Conservation (phyloP, 2,113 vertebrate genomes). For the Beaufortia kweichowensis region DNA sequence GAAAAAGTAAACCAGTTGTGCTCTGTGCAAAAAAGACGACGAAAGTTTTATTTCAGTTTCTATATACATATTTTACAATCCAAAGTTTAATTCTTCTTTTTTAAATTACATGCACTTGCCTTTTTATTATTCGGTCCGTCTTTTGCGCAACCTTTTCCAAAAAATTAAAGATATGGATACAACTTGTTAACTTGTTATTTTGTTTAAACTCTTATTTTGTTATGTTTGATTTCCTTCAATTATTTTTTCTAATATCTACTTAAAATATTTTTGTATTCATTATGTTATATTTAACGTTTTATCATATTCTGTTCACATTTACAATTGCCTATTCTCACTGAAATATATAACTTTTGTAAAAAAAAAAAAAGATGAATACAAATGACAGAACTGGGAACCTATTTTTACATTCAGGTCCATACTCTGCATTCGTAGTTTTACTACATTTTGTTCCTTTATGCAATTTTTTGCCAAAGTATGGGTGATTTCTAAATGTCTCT, state of each 20-base stretch:
- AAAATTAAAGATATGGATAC: too few relatives aligned
- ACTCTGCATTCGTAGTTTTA: not conserved
- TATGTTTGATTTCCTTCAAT: too few relatives aligned
- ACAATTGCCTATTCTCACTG: not conserved
- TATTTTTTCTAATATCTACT: too few relatives aligned
- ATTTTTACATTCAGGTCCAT: not conserved
- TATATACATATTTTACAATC: not conserved
- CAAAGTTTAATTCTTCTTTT: not conserved
- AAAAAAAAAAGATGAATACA: not conserved
- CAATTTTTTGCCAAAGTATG: not conserved
- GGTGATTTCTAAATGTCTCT: conserved; percentile 5
- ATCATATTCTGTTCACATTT: not conserved
- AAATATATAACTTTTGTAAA: too few relatives aligned
- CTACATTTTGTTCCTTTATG: not conserved
- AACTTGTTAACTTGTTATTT: too few relatives aligned
- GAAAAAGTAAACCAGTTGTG: conserved; percentile 66
- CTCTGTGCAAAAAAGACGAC: conserved; percentile 29
- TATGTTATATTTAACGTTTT: too few relatives aligned
- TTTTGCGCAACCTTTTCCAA: too few relatives aligned
- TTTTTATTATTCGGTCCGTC: not conserved
- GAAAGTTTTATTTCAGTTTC: not conserved
- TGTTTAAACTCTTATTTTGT: too few relatives aligned
- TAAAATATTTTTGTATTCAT: too few relatives aligned
- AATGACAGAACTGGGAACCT: not conserved
- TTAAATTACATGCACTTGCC: not conserved